Percentiles rank a stretch among this genome's conserved stretches.
Evolutionary conservation across 2,797 vertebrate genomes (phyloP).

Genomic region (Bryconaethiops microstoma): DNA sequence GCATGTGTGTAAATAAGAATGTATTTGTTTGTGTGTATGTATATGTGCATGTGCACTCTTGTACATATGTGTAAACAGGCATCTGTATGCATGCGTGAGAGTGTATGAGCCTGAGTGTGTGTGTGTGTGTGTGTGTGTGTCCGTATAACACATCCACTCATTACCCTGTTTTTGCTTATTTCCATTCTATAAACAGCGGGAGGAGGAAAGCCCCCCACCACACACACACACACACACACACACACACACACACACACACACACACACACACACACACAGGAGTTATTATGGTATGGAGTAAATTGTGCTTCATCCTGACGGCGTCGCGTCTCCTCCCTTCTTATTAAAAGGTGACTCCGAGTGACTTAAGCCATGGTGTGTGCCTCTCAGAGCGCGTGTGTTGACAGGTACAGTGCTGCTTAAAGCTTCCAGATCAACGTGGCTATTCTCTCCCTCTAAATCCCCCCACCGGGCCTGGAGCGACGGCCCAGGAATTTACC

Average conservation of each 20-base stretch:
- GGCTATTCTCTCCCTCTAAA: constrained; percentile 75
- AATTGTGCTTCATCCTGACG: constrained; percentile 74
- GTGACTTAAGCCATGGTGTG: constrained; percentile 77
- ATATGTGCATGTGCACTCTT: background rate
- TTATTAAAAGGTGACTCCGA: constrained; percentile 75
- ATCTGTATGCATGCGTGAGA: background rate
- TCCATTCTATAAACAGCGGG: constrained; percentile 59
- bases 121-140: background rate
- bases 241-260: too few species aligned
- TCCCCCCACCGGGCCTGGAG: constrained; percentile 61
- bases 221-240: too few species aligned
- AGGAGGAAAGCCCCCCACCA: constrained; percentile 70
- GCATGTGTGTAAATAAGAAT: background rate
- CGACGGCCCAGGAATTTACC: constrained; percentile 59
- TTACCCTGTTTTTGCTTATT: constrained; percentile 63
- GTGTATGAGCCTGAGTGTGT: constrained; percentile 1
- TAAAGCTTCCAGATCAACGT: constrained; percentile 76
- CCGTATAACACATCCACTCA: constrained; percentile 49
- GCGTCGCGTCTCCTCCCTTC: constrained; percentile 64
- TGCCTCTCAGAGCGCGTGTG: constrained; percentile 65
- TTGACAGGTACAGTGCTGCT: constrained; percentile 79
- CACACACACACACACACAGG: constrained; percentile 51
- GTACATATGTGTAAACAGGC: too few species aligned
- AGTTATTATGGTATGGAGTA: constrained; percentile 76
- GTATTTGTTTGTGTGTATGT: background rate